Evolutionary conservation across 2,113 vertebrate genomes (phyloP).

Genomic region (Zosterops pallidus): DNA sequence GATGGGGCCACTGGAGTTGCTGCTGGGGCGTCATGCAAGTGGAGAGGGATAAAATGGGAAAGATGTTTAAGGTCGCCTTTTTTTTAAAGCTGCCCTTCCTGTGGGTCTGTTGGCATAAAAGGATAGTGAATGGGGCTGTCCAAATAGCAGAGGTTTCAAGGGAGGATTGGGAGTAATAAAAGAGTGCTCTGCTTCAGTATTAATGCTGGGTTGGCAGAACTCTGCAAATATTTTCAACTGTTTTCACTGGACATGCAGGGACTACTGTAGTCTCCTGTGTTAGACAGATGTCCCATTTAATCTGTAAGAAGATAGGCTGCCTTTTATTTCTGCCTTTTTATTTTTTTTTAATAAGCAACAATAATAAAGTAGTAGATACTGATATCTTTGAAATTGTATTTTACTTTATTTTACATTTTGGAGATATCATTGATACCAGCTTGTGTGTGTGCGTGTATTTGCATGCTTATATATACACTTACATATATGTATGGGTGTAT

Average conservation of each 20-base stretch:
- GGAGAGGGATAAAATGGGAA: not conserved
- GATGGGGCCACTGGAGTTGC: not conserved
- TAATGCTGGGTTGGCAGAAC: not conserved
- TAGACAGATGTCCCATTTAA: not conserved
- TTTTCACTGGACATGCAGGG: not conserved
- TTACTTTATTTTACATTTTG: not conserved
- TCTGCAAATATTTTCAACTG: not conserved
- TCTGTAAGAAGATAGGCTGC: not conserved
- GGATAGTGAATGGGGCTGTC: fast-evolving
- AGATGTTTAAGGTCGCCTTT: not conserved
- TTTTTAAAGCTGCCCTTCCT: not conserved
- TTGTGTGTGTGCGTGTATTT: not conserved
- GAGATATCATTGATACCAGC: not conserved
- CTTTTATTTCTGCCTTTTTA: not conserved
- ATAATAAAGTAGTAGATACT: not conserved
- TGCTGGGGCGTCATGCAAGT: fast-evolving
- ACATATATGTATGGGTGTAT: not conserved
- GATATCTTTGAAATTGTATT: not conserved
- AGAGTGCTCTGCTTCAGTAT: not conserved
- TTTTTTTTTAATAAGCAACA: not conserved
- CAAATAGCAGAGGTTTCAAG: not conserved
- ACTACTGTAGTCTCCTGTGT: not conserved
- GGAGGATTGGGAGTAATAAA: not conserved
- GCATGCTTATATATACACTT: not conserved
- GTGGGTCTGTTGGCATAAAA: not conserved